Evolutionary conservation across 2,113 vertebrate genomes (phyloP), one percentile per base, ranked within the genome.

Genomic region (Tor tambroides): DNA sequence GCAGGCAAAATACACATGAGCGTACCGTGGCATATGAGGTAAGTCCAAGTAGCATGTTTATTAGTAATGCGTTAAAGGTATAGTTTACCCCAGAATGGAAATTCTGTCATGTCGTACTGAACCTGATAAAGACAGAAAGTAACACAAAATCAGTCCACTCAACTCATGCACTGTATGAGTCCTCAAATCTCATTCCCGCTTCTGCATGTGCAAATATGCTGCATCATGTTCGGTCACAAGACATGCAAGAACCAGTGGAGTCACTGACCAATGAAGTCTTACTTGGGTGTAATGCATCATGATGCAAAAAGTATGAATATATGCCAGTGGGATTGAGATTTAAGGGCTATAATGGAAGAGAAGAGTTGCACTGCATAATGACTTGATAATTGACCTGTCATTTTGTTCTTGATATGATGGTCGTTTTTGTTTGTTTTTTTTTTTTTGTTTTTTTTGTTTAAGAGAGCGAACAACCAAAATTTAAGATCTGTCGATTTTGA

Each of bases 1-100:
- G 17, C 49, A 14, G 30, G 41, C 46, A 71, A 51, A 83, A 83
- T 84, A 41, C 69, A 56, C 49, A 74, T 59, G 4, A 41, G 49
- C 23, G 1, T 49, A 26, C 21, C 5, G 14, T 15, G 28, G 21
- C 67, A 38, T 26, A 38, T 38, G 46, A 84, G 83, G 83, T 84
- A 84, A 84, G 83, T 84, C 49, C 28, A 67, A 46, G 80, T 65
- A 30, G 63, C 80, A 23, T 71, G 43, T 14, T 23, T 71, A 32
- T 51, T 23, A 28, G 1, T 28, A 51, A 49, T 49, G 41, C n/a
- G 2, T 28, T 46, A 46, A 28, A 65, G 38, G 59, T 17, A 30
- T 28, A 28, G 14, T 41, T 65, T 1, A 81, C n/a, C 7, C 23
- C 23, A 63, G 49, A 82, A 49, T 83, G 26, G 51, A 78, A 78